Evolutionary conservation across 2,113 vertebrate species (phyloP).

Genomic region (Caracal caracal): DNA sequence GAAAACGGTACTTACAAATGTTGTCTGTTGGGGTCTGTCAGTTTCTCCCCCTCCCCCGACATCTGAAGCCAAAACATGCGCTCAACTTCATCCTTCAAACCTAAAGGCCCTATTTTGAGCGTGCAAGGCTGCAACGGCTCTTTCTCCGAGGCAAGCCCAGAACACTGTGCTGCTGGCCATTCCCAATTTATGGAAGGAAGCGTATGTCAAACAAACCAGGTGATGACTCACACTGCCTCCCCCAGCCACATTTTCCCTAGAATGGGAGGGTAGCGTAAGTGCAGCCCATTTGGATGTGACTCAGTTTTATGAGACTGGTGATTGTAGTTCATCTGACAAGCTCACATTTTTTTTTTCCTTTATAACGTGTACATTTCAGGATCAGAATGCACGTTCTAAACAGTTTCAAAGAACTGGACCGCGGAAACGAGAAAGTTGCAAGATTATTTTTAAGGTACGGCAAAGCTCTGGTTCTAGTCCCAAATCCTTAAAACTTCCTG

Average conservation of each 20-base stretch:
- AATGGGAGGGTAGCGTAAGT: slow-evolving; percentile 81
- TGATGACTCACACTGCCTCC: slow-evolving; percentile 86
- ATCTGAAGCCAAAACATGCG: slow-evolving; percentile 44
- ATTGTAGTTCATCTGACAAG: slow-evolving; percentile 69
- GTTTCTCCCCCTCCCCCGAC: not conserved
- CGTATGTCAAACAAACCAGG: slow-evolving; percentile 85
- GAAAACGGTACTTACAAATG: slow-evolving; percentile 70
- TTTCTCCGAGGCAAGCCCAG: slow-evolving; percentile 50
- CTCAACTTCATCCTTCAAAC: slow-evolving; percentile 47
- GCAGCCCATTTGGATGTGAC: slow-evolving; percentile 82
- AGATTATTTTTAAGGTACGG: not conserved
- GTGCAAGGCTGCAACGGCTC: not conserved
- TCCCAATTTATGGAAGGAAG: slow-evolving; percentile 86
- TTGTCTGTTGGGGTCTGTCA: slow-evolving; percentile 35
- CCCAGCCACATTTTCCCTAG: slow-evolving; percentile 78
- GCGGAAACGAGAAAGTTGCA: not conserved
- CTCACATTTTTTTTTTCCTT: slow-evolving; percentile 68
- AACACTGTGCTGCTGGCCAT: slow-evolving; percentile 72
- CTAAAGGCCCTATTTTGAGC: slow-evolving; percentile 32
- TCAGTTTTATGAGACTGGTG: slow-evolving; percentile 80
- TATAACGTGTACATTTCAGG: slow-evolving; percentile 59
- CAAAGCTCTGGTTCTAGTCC: not conserved
- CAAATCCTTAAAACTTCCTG: slow-evolving; percentile 2
- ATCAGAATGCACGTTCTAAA: slow-evolving; percentile 45
- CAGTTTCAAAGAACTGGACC: slow-evolving; percentile 50